Conservation (phyloP, 2,888 invertebrate genomes). For the Tupiocoris notatus region DNA sequence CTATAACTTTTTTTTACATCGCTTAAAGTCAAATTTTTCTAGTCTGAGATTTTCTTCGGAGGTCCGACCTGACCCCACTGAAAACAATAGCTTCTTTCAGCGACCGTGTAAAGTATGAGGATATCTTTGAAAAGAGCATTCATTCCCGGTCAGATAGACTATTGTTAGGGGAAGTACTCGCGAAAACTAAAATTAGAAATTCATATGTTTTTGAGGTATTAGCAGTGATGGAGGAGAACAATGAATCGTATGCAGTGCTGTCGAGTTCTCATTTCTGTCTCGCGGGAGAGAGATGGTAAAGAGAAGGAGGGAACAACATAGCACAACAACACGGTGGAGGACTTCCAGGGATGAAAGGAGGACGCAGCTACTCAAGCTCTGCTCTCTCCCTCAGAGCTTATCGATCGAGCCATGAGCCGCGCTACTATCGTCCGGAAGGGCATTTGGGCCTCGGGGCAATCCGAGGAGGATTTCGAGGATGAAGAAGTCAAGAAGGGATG, state of each 20-base stretch:
- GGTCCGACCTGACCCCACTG: too few relatives aligned
- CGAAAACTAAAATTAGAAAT: too few relatives aligned
- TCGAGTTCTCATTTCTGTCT: not conserved
- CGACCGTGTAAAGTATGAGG: too few relatives aligned
- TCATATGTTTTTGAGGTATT: too few relatives aligned
- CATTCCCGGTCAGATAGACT: too few relatives aligned
- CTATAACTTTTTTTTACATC: too few relatives aligned
- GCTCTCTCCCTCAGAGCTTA: not conserved
- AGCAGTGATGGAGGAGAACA: not conserved
- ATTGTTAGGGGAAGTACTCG: too few relatives aligned
- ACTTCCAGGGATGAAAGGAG: not conserved
- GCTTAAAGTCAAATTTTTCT: too few relatives aligned
- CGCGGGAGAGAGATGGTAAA: not conserved
- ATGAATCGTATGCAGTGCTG: not conserved
- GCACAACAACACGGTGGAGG: not conserved
- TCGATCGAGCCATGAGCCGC: not conserved
- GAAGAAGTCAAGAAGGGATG: not conserved
- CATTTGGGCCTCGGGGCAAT: not conserved
- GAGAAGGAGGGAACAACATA: not conserved
- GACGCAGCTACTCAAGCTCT: not conserved
- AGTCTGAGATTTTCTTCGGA: too few relatives aligned
- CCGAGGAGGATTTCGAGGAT: not conserved
- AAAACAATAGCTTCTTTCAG: too few relatives aligned
- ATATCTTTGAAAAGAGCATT: too few relatives aligned
- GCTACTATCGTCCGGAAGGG: not conserved